Evolutionary conservation across 2,113 vertebrate genomes (phyloP).

Genomic region (Blennius ocellaris): DNA sequence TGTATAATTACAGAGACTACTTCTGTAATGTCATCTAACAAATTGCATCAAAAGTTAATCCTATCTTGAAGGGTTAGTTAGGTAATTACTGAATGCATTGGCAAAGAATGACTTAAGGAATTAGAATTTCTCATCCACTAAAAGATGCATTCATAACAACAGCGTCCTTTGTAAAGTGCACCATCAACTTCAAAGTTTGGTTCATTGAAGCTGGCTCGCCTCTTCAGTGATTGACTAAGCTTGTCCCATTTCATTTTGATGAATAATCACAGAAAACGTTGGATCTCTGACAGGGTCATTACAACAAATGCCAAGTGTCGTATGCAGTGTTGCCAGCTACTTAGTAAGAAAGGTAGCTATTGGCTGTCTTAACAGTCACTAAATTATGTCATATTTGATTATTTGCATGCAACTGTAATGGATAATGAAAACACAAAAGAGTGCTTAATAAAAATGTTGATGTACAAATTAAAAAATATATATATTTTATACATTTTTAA

Average conservation of each 20-base stretch:
- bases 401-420: too few relatives aligned
- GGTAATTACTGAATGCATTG: constrained; percentile 36
- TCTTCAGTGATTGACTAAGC: neutral
- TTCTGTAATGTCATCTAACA: constrained; percentile 47
- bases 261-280: neutral
- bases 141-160: constrained; percentile 26
- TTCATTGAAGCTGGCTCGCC: constrained; percentile 1
- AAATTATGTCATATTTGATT: too few relatives aligned
- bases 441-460: too few relatives aligned
- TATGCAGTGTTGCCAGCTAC: neutral
- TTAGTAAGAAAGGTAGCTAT: too few relatives aligned
- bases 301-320: neutral
- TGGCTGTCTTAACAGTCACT: too few relatives aligned
- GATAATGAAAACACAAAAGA: too few relatives aligned
- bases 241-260: neutral
- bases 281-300: neutral
- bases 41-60: constrained; percentile 37
- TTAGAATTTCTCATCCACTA: constrained; percentile 24
- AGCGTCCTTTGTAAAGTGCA: neutral
- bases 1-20: constrained; percentile 44
- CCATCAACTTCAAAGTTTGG: constrained; percentile 6
- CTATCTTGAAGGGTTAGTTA: constrained; percentile 13
- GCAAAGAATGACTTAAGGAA: constrained; percentile 25
- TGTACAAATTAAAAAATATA: too few relatives aligned
- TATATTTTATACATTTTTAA: too few relatives aligned